These are phyloP conservation scores for Willowsia nigromaculata DNA, from an alignment of 2,888 invertebrate genomes.

Conservation along the genomic window DNA sequence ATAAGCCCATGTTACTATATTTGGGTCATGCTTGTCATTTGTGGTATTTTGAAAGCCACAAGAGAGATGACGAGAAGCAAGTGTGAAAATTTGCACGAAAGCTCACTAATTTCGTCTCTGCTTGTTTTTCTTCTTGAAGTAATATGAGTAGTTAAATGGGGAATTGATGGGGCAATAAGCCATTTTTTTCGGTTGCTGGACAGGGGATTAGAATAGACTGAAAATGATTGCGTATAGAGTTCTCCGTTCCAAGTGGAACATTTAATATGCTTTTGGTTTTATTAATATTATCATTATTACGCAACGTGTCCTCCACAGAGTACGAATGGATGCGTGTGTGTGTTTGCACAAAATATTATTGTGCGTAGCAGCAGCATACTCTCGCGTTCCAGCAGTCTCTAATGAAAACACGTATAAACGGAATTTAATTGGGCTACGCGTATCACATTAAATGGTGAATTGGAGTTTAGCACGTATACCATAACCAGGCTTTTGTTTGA, in stretches of 20 bases:
- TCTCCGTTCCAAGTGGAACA: constrained; percentile 17
- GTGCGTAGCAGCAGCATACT: constrained; percentile 16
- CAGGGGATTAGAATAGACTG: no score
- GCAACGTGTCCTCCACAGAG: constrained; percentile 35
- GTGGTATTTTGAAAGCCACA: background rate
- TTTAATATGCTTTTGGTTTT: background rate
- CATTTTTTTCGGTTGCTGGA: background rate
- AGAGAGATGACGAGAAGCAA: no score
- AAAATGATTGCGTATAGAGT: background rate
- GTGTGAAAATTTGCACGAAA: no score
- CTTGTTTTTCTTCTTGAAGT: no score
- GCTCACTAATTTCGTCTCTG: no score
- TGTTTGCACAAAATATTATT: background rate
- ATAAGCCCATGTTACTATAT: no score
- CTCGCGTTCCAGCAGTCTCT: no score
- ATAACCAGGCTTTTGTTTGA: background rate
- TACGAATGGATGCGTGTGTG: constrained; percentile 14
- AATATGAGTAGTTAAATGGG: no score
- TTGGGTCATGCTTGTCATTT: no score
- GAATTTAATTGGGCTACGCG: constrained; percentile 41
- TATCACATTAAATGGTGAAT: background rate
- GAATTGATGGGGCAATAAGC: constrained; percentile 13
- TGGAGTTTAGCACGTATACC: background rate
- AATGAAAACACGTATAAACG: background rate
- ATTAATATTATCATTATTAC: background rate